Evolutionary conservation across 2,113 vertebrate species (phyloP), one percentile per base, ranked within the genome.

Genomic region (Probosciger aterrimus): DNA sequence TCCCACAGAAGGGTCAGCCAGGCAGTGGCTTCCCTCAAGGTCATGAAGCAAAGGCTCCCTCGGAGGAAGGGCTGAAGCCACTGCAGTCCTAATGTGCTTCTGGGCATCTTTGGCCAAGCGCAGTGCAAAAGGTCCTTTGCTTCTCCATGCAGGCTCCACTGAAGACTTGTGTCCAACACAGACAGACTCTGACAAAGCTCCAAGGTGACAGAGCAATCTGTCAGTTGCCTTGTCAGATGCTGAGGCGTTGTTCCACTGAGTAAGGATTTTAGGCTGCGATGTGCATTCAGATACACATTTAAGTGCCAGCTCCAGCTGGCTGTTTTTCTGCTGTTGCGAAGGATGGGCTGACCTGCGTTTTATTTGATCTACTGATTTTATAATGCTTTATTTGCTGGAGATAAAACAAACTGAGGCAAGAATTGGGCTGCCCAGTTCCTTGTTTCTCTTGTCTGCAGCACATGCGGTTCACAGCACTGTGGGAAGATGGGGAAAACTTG

Each of bases 141-240:
- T 67, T 67, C 46, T 33, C 46, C 31, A 33, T 31, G 67, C 60
- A 80, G 79, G 43, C 57, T 68, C 62, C 39, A 35, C 22, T 0
- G 1, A 71, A 33, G 63, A 2, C 59, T 88, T 1, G 5, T 80
- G 84, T 70, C 88, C 68, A 47, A 59, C 71, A 75, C 55, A 85
- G 67, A 1, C 15, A 86, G 75, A 35, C 44, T 47, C 59, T 88
- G 88, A 82, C 53, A 81, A 37, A 92, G 60, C 68, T 86, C 69
- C 68, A 88, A 82, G 68, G 75, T 93, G 93, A 90, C 81, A 82
- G 88, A 93, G 33, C 6, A 16, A 73, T 86, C 91, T 87, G 67
- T 77, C 71, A 63, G 75, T 86, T 76, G 84, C 50, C 11, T 60
- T 83, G 84, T 76, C 87, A 81, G 90, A 81, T 78, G 46, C 73